phyloP scores from a whole-genome alignment of 2,113 vertebrate genomes.

The Lophius piscatorius region DNA sequence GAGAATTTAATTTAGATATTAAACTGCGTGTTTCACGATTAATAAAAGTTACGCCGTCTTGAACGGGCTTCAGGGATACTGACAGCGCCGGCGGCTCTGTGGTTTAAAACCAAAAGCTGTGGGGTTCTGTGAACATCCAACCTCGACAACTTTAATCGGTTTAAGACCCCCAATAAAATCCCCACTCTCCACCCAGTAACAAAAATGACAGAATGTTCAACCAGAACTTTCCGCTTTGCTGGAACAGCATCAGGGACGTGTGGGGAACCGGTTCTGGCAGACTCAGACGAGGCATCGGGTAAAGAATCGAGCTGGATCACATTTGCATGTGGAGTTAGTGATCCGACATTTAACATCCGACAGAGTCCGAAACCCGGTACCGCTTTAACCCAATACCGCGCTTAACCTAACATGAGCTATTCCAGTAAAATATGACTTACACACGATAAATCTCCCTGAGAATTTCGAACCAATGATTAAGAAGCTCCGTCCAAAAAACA shows the following conservation, averaged over 20 bases:
- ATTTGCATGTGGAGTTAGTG: neutral
- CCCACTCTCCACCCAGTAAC: neutral
- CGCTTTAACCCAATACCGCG: too few relatives aligned
- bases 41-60: too few relatives aligned
- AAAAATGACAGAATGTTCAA: conserved; percentile 12
- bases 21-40: too few relatives aligned
- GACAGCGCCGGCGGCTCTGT: conserved; percentile 8
- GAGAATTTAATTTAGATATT: too few relatives aligned
- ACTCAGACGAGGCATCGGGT: too few relatives aligned
- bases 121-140: conserved; percentile 14
- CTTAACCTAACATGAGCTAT: too few relatives aligned
- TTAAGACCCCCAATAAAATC: conserved; percentile 17
- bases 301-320: neutral
- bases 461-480: too few relatives aligned
- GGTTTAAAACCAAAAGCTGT: conserved; percentile 22
- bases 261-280: conserved; percentile 1
- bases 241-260: neutral
- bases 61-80: neutral
- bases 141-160: conserved; percentile 28
- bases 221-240: conserved; percentile 1
- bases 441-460: too few relatives aligned
- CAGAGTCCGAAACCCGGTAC: too few relatives aligned
- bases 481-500: too few relatives aligned
- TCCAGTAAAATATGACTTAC: too few relatives aligned
- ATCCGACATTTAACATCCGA: too few relatives aligned